Percentiles rank a stretch among this genome's conserved stretches.
These are phyloP conservation scores for Amaurobius ferox DNA, from an alignment of 2,888 invertebrate genomes.

Conservation along the genomic window DNA sequence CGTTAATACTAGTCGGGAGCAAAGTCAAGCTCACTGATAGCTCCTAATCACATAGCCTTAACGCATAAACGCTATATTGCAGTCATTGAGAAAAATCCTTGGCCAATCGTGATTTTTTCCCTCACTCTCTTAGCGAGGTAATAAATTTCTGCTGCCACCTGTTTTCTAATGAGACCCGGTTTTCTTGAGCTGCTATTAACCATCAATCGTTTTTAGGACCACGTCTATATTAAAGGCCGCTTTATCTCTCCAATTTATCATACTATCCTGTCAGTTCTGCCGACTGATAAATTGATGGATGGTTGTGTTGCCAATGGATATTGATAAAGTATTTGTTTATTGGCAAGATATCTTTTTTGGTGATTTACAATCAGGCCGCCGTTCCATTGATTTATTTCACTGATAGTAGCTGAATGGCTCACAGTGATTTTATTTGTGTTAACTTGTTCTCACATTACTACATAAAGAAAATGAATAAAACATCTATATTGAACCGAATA, in stretches of 20 bases:
- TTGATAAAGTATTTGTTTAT: constrained; percentile 72
- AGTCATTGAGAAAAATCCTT: constrained; percentile 56
- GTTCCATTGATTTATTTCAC: constrained; percentile 56
- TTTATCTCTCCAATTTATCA: constrained; percentile 69
- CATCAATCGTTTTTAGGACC: constrained; percentile 64
- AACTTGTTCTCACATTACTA: too few species aligned
- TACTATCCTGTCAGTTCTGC: constrained; percentile 56
- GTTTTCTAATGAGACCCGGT: constrained; percentile 60
- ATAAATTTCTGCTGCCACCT: constrained; percentile 66
- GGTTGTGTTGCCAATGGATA: constrained; percentile 63
- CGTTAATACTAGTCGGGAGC: constrained; percentile 40
- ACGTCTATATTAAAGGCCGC: constrained; percentile 68
- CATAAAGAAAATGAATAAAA: too few species aligned
- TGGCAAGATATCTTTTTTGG: constrained; percentile 50
- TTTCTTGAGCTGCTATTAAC: constrained; percentile 47
- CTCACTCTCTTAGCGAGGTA: constrained; percentile 26
- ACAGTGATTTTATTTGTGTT: neutral
- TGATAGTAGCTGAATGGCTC: neutral
- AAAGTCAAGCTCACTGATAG: constrained; percentile 43
- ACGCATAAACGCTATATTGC: constrained; percentile 54
- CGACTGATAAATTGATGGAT: constrained; percentile 67
- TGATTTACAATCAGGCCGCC: neutral
- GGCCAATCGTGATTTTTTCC: constrained; percentile 13
- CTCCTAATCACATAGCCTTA: constrained; percentile 63
- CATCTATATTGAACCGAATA: too few species aligned